Evolutionary conservation across 2,888 invertebrate genomes (phyloP).

Genomic region (Coleophora flavipennella): DNA sequence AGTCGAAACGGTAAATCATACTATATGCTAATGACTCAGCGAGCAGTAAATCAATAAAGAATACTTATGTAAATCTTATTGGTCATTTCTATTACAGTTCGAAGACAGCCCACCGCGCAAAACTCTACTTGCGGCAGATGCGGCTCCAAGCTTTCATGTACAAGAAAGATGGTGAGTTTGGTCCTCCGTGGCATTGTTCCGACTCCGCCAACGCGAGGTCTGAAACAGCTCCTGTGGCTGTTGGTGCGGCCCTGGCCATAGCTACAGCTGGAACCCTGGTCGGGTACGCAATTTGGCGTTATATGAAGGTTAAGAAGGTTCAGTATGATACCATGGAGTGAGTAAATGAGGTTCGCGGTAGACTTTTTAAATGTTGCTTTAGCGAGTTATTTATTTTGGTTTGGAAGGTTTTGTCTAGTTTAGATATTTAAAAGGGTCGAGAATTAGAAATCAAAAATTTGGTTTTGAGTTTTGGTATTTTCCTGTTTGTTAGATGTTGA

Average conservation of each 20-base stretch:
- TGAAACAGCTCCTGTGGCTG: constrained; percentile 81
- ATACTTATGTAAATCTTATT: not conserved
- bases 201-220: constrained; percentile 70
- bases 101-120: constrained; percentile 68
- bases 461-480: no score
- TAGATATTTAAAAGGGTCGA: no score
- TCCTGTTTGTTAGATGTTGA: no score
- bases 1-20: no score
- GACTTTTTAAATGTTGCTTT: no score
- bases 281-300: constrained; percentile 89
- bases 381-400: no score
- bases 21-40: no score
- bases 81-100: constrained; percentile 34
- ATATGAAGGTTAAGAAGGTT: constrained; percentile 90
- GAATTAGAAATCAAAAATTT: no score
- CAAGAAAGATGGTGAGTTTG: constrained; percentile 80
- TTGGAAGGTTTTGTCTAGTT: no score
- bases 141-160: constrained; percentile 92
- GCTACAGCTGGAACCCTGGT: constrained; percentile 86
- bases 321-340: constrained; percentile 94
- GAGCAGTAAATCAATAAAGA: no score
- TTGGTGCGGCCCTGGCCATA: constrained; percentile 79
- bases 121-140: constrained; percentile 77
- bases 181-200: constrained; percentile 78
- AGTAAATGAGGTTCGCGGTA: constrained; percentile 20